Base-by-base conservation (phyloP, 2,888 invertebrate species). In the Merodon equestris region DNA sequence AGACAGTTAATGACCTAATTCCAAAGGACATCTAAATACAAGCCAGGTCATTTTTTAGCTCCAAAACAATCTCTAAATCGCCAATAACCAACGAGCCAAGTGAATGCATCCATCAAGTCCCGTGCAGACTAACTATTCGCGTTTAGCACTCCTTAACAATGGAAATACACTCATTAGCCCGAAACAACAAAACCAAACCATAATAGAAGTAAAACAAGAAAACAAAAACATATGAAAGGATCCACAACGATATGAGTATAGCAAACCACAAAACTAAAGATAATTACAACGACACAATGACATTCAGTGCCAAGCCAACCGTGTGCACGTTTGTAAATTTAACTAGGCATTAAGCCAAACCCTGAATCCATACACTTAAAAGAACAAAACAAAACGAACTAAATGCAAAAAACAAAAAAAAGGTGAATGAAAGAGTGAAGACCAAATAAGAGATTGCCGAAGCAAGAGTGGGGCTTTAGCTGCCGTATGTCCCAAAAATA, bases 341-440 rank as follows among this genome's bases (percentile, higher is more conserved):
- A 72, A 72, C 61, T 67, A 77, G 72, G 72, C 76, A 77, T 57
- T 61, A 71, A 77, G 76, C 76, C 72, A 77, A 72, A 72, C 66
- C 72, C 56, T 50, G 60, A 61, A 61, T 67, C 51, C 67, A 56
- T 66, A 48, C 40, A 56, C 27, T 27, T 27, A 27, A 27, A 27
- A 27, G 27, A 27, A 27, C 27, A 7, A 27, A 27, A 27, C 27
- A 27, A 27, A 27, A 27, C 27, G 3, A 27, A 27, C 3, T 7
- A 27, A 27, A 27, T 27, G 7, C 7, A 27, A 27, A 27, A 27
- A 10, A 40, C 1, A 40, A 40, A 40, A 40, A 66, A 66, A 60
- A 12, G 18, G 10, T 48, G 47, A 53, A 54, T 3, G 4, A 14
- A 38, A 60, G 38, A 34, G 19, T 13, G 34, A 50, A 44, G 17